phyloP scores from a whole-genome alignment of 2,797 vertebrate species.

The Chaetophractus vellerosus region DNA sequence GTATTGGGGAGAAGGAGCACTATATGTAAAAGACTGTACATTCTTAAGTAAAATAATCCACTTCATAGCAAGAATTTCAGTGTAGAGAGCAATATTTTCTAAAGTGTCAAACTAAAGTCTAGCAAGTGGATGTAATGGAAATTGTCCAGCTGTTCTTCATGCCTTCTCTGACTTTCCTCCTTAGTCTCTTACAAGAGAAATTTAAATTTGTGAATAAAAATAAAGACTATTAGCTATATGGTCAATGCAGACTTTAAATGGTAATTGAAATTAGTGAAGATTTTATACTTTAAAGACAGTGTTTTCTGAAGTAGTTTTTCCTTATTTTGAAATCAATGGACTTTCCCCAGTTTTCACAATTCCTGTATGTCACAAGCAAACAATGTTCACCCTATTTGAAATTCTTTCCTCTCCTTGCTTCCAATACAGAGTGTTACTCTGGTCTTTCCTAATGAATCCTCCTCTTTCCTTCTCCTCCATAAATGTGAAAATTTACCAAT shows the following conservation, averaged over 20 bases:
- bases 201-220: slow-evolving; percentile 43
- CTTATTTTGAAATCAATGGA: slow-evolving; percentile 3
- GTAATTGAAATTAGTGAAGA: slow-evolving; percentile 1
- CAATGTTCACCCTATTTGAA: background rate
- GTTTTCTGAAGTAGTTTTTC: slow-evolving; percentile 25
- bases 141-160: slow-evolving; percentile 7
- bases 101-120: slow-evolving; percentile 45
- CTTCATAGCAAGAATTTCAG: background rate
- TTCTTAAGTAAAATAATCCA: slow-evolving; percentile 57
- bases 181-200: slow-evolving; percentile 15
- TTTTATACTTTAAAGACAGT: background rate
- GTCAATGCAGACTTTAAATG: slow-evolving; percentile 18
- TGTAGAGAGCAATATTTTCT: background rate
- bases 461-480: background rate
- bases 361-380: background rate
- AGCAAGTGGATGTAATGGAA: background rate
- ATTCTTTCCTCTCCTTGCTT: background rate
- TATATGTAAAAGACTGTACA: no score
- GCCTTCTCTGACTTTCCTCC: background rate
- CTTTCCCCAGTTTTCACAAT: background rate
- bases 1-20: no score
- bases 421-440: background rate
- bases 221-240: background rate
- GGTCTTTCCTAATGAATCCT: slow-evolving; percentile 24
- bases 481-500: slow-evolving; percentile 12